Evolutionary conservation across 2,113 vertebrate genomes (phyloP).

Genomic region (Clupea harengus): DNA sequence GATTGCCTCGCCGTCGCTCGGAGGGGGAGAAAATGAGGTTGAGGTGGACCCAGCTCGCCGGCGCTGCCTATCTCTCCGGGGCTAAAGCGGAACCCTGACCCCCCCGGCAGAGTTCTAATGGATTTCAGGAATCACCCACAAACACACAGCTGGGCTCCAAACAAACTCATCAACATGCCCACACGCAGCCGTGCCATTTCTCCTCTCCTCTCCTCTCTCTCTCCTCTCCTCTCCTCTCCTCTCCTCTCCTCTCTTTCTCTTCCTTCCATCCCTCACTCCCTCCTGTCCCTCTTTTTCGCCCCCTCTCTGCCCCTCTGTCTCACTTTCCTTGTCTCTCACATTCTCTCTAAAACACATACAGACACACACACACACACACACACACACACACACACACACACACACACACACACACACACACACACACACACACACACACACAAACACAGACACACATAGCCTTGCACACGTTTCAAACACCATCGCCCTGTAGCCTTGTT

Average conservation of each 20-base stretch:
- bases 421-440: neutral
- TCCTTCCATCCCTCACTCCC: neutral
- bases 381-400: neutral
- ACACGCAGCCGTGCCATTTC: slow-evolving; percentile 54
- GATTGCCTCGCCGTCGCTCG: slow-evolving; percentile 68
- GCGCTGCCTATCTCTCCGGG: slow-evolving; percentile 60
- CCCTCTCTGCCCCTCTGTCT: neutral
- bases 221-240: neutral
- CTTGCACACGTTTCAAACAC: neutral
- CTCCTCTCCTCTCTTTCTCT: neutral
- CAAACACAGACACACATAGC: neutral
- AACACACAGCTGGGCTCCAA: slow-evolving; percentile 66
- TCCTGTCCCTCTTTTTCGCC: neutral
- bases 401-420: neutral
- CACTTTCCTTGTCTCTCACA: neutral
- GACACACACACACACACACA: neutral
- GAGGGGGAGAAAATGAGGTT: slow-evolving; percentile 74
- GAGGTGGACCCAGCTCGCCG: slow-evolving; percentile 63
- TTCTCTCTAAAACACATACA: neutral
- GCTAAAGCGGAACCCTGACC: slow-evolving; percentile 68
- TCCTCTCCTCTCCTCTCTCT: slow-evolving; percentile 15
- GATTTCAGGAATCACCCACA: slow-evolving; percentile 72
- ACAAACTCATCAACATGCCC: slow-evolving; percentile 73
- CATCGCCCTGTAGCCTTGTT: neutral
- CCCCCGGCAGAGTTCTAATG: slow-evolving; percentile 75